Percentiles rank a stretch among this genome's conserved stretches.
These are phyloP conservation scores for Diplodus puntazzo DNA, from an alignment of 2,797 vertebrate genomes.

Conservation along the genomic window DNA sequence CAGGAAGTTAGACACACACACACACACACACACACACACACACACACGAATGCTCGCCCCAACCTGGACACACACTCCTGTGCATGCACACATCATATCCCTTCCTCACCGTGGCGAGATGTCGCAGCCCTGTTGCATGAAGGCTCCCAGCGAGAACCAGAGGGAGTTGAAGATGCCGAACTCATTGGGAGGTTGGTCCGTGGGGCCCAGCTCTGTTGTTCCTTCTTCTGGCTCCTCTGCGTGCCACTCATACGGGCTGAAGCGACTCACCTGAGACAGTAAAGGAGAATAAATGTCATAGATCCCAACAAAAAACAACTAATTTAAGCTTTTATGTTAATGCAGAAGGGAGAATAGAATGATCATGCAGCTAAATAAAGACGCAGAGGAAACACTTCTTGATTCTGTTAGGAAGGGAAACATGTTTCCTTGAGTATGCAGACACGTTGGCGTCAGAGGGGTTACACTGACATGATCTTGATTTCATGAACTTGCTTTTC, in stretches of 20 bases:
- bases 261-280: slow-evolving; percentile 88
- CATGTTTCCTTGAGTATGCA: slow-evolving; percentile 11
- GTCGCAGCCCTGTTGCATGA: slow-evolving; percentile 99
- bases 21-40: slow-evolving; percentile 22
- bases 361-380: background rate
- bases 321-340: background rate
- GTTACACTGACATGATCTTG: background rate
- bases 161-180: slow-evolving; percentile 99
- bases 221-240: slow-evolving; percentile 97
- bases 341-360: background rate
- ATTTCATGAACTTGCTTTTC: background rate
- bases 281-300: background rate
- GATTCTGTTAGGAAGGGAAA: background rate
- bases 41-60: background rate
- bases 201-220: slow-evolving; percentile 90
- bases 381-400: background rate
- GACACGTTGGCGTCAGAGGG: slow-evolving; percentile 3
- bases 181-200: slow-evolving; percentile 98
- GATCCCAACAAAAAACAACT: background rate
- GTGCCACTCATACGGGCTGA: slow-evolving; percentile 99
- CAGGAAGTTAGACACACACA: slow-evolving; percentile 35
- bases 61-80: slow-evolving; percentile 27
- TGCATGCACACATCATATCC: slow-evolving; percentile 11
- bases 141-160: slow-evolving; percentile 99
- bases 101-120: slow-evolving; percentile 95